Base-by-base conservation (phyloP, 2,113 vertebrate genomes). In the Meles meles region DNA sequence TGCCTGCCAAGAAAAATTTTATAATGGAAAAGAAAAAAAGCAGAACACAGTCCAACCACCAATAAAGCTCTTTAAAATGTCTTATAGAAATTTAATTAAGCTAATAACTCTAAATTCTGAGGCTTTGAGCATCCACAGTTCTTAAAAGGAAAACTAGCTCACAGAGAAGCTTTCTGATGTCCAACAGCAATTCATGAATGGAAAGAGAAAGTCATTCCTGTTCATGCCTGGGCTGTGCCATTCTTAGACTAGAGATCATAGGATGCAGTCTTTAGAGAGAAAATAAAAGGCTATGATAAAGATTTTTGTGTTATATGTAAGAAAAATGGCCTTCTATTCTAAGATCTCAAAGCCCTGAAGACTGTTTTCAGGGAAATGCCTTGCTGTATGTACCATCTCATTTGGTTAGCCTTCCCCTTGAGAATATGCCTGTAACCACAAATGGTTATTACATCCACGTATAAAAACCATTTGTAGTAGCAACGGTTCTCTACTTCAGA, bases 61-160 rank as follows among this genome's bases (percentile, higher is more conserved):
- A 90, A 7, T 83, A 92, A 61, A 49, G 14, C 63, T 82, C 15
- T 87, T 90, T 65, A 83, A 84, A 47, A 34, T 81, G 20, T 39
- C 27, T 83, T 84, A 44, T 0, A 20, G 59, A 86, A 86, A 86
- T 94, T 94, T 77, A 93, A 81, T 88, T 95, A 94, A 88, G 34
- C 23, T 37, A 93, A 25, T 92, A 44, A 89, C 44, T 96, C 96
- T 80, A 90, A 74, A 65, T 94, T 84, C 29, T 52, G 1, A 63
- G 92, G 69, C 55, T 96, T 74, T 90, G 87, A 79, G 20, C 61
- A 85, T 20, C 27, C 49, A 27, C 11, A 17, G 20, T 74, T 97
- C 31, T 87, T 80, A 42, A 80, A 47, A 81, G 65, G n/a, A 82
- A 88, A 85, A 3, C 52, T 55, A 37, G 71, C 34, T 21, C 25